Evolutionary conservation across 2,113 vertebrate genomes (phyloP), one percentile per base, ranked within the genome.

Genomic region (Cervus canadensis): DNA sequence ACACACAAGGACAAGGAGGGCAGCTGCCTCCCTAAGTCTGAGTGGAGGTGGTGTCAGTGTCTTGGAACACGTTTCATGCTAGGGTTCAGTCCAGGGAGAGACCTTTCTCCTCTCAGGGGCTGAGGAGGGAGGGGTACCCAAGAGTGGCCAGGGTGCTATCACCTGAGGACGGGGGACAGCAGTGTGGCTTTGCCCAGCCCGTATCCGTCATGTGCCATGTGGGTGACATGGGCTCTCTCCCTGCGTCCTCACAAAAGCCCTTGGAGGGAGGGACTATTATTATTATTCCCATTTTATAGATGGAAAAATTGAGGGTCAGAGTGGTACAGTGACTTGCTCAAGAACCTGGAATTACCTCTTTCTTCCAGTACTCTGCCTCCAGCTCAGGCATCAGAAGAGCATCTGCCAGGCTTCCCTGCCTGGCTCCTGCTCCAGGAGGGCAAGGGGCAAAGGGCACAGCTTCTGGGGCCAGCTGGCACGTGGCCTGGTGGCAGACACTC

Each of bases 161-260:
- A 17, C 17, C 86, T 2, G 28, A 43, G 16, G 21, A 50, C 26
- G 25, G 48, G 4, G 59, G 25, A 40, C 7, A n/a, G 30, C 13
- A 12, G 16, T 33, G 30, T 81, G 0, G 2, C 78, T 13, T 48
- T 4, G 30, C 5, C 45, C 52, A 28, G 45, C 79, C 3, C 3
- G 1, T 1, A 5, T 52, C 9, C 1, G 7, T 57, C 11, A 0
- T 0, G 7, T 4, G 52, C 6, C 17, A 0, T 1, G 1, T 4
- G n/a, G 52, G 81, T 40, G 1, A 10, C 36, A 5, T 0, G 13
- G 17, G 10, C 83, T 43, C 3, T 59, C 59, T 60, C 81, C 54
- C 52, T 9, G n/a, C 10, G 43, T 19, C 60, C 56, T 90, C 48
- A 43, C 59, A 33, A 5, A 52, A 30, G 74, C 43, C 56, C 36